Evolutionary conservation across 2,797 vertebrate genomes (phyloP), one percentile per base, ranked within the genome.

Genomic region (Semotilus atromaculatus): DNA sequence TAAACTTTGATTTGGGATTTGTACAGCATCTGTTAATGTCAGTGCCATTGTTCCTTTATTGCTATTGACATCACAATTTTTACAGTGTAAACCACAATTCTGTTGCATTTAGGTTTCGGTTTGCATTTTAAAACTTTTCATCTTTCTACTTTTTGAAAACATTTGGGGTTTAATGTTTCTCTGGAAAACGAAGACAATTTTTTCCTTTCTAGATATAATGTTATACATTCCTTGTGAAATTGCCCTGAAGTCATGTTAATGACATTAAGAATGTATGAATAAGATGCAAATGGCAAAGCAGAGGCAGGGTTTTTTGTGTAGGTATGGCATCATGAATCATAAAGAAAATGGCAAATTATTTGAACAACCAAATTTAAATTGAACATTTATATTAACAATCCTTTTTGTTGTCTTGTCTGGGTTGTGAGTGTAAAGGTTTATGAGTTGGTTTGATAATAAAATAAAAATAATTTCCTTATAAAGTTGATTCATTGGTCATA

Each of bases 361-460:
- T 74, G 9, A 81, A 58, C 23, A 77, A 45, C 45, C 68, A 9
- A 62, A 72, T 29, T 48, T 67, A 48, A 75, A 51, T 66, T 53
- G 3, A 66, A 38, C 5, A 14, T 16, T 70, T 53, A 29, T 38
- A 45, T 80, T 62, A 62, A n/a, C 14, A 23, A 75, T 75, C 14
- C 45, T 36, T 82, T 75, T 53, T 51, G 43, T 38, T 26, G 19
- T 58, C 34, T 53, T 38, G 10, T n/a, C 16, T 67, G 45, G 6
- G 2, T 53, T 19, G 5, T 73, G 23, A 23, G 13, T 43, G 16
- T 62, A 16, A 64, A 64, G 29, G 29, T n/a, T 81, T 51, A 64
- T 45, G 40, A 18, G 13, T 73, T 82, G 21, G 19, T 36, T 73
- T 74, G 40, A 31, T 82, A 62, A 60, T 81, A 40, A 71, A 81